phyloP scores from a whole-genome alignment of 2,113 vertebrate species.

The Cavia aperea region DNA sequence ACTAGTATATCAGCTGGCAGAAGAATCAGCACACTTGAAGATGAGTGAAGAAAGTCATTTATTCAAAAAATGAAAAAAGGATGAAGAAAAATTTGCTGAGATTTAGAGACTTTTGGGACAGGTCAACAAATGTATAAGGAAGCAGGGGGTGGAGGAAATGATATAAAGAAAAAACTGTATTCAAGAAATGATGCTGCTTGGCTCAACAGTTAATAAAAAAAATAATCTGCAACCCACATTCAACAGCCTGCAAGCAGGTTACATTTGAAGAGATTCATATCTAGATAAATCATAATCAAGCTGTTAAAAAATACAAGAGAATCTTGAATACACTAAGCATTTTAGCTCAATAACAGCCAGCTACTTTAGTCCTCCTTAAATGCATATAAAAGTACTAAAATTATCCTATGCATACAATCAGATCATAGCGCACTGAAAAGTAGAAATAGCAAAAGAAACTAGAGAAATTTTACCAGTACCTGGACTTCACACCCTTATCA shows the following conservation, averaged over 20 bases:
- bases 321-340: no score
- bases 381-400: not conserved
- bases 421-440: no score
- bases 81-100: not conserved
- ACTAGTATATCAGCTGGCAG: not conserved
- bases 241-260: not conserved
- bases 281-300: not conserved
- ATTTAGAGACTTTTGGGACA: not conserved
- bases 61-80: not conserved
- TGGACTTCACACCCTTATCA: not conserved
- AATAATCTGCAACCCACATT: not conserved
- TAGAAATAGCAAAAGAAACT: no score
- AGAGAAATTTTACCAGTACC: not conserved
- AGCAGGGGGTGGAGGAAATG: not conserved
- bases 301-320: not conserved
- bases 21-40: not conserved
- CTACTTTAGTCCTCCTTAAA: not conserved
- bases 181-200: not conserved
- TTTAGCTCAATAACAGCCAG: not conserved
- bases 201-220: not conserved
- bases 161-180: not conserved
- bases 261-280: not conserved
- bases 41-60: not conserved
- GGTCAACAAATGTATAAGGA: not conserved
- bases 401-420: no score